Base-by-base conservation (phyloP, 2,888 invertebrate genomes). In the Clepsis dumicolana region DNA sequence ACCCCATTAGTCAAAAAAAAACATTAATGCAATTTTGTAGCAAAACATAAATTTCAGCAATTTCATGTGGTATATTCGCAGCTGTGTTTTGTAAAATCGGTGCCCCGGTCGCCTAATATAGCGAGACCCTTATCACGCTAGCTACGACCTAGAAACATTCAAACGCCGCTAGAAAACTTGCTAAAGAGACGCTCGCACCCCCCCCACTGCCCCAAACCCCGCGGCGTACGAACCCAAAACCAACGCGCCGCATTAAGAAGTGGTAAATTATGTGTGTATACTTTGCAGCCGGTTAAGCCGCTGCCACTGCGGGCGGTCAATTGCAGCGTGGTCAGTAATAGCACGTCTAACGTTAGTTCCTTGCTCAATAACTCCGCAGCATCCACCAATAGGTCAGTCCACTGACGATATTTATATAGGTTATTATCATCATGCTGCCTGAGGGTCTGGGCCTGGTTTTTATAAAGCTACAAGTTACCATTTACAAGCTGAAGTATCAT, bases 231-330 rank as follows among this genome's bases (percentile, higher is more conserved):
- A 81, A 84, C 80, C 82, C 79, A 80, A 81, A 84, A 82, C 81
- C 82, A 83, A 84, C 77, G 62, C 18, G 65, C 16, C 52, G 38
- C 56, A 24, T 24, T 21, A n/a, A 61, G 64, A 60, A 57, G 50
- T 64, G 70, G 67, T 74, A 75, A 81, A 76, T 77, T 79, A 78
- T 84, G 80, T 83, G 77, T 86, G 83, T 76, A 80, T 81, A 73
- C 70, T 75, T 91, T 95, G 79, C 94, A 97, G 96, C 97, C 97
- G 88, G 96, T 98, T 77, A 98, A 98, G 94, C 98, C 98, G 73
- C 96, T 96, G 85, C 97, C 98, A 76, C 96, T 98, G 79, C 95
- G 96, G 89, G 96, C 96, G 91, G 95, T 94, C 88, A 86, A 84
- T 84, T 82, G 84, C 82, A 83, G 87, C 84, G 90, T 80, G 83